Percentiles rank a stretch among this genome's conserved stretches.
Evolutionary conservation across 2,113 vertebrate species (phyloP).

Genomic region (Argyrosomus japonicus): DNA sequence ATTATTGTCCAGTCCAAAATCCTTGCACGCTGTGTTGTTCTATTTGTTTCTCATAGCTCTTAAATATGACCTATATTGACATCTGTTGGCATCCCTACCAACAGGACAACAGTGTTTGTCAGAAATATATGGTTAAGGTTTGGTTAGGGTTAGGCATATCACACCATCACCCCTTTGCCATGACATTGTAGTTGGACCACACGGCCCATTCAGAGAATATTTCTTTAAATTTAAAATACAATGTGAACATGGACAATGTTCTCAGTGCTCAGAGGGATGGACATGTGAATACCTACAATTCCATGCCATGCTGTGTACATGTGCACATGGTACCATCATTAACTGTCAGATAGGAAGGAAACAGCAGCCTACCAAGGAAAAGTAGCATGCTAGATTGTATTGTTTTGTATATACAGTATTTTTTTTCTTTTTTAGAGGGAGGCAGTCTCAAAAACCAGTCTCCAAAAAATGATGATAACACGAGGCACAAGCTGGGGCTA

Average conservation of each 20-base stretch:
- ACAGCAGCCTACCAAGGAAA: background rate
- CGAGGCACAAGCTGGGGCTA: slow-evolving; percentile 2
- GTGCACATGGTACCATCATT: background rate
- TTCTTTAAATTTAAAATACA: background rate
- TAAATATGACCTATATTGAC: background rate
- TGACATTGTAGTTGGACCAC: background rate
- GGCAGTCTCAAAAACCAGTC: background rate
- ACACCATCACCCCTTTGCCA: background rate
- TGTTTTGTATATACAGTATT: no score
- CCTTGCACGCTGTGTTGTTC: background rate
- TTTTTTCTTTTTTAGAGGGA: background rate
- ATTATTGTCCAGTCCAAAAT: background rate
- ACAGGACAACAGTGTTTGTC: background rate
- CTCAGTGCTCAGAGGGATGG: background rate
- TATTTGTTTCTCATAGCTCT: background rate
- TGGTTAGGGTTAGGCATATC: background rate
- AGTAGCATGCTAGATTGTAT: background rate
- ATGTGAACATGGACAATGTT: background rate
- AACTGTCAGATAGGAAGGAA: background rate
- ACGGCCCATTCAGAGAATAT: background rate
- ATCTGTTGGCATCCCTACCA: background rate
- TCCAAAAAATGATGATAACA: background rate
- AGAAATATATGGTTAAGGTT: no score
- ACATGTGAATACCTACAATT: background rate
- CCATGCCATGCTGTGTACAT: background rate